Evolutionary conservation across 2,113 vertebrate genomes (phyloP).

Genomic region (Myiopsitta monachus): DNA sequence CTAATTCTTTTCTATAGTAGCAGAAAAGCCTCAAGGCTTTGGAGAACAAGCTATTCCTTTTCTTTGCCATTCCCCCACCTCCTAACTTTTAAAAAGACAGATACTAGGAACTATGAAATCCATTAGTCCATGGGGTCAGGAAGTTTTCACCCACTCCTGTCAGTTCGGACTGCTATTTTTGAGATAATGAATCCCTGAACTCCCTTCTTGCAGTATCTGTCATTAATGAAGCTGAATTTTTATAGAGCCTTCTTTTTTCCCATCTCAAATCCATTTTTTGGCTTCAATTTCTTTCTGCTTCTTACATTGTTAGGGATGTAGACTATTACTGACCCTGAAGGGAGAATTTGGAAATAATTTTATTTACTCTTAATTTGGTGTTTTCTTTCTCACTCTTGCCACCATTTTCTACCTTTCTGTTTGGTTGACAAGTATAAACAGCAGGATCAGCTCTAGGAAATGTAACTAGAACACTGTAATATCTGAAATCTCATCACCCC

Average conservation of each 20-base stretch:
- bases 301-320: background rate
- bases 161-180: slow-evolving; percentile 50
- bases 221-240: slow-evolving; percentile 40
- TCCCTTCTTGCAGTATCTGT: slow-evolving; percentile 16
- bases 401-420: background rate
- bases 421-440: background rate
- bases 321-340: background rate
- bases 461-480: background rate
- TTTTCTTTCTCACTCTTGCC: background rate
- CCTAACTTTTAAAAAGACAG: slow-evolving; percentile 42
- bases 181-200: slow-evolving; percentile 65
- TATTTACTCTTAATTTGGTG: background rate
- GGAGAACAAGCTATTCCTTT: slow-evolving; percentile 22
- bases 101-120: slow-evolving; percentile 24
- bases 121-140: slow-evolving; percentile 32
- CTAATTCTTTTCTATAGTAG: background rate
- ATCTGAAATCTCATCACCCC: background rate
- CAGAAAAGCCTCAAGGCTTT: slow-evolving; percentile 62
- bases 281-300: background rate
- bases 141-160: slow-evolving; percentile 48
- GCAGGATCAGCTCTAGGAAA: background rate
- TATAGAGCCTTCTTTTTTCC: background rate
- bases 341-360: background rate
- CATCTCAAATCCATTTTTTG: background rate
- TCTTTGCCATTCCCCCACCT: background rate